Evolutionary conservation across 2,888 invertebrate species (phyloP), one percentile per base, ranked within the genome.

Genomic region (Pollenia griseotomentosa): DNA sequence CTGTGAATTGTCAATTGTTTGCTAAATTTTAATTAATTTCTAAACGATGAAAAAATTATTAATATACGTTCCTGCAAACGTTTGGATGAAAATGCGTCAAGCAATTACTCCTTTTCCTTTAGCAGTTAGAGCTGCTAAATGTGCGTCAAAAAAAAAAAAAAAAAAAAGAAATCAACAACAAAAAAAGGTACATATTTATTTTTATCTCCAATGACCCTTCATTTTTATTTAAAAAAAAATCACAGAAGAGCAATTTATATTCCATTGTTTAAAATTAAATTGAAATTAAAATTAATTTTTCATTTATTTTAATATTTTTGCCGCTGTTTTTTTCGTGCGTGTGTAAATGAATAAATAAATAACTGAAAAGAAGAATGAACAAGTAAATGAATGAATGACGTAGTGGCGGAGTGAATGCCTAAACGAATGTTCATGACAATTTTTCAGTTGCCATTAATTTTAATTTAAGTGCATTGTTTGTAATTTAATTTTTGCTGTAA

Each of bases 1-100:
- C 55, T 79, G 57, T 74, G 66, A 81, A 59, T 48, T 81, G 81
- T 66, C 81, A 81, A 81, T 81, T 73, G 81, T 74, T 68, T 65
- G 55, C 74, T 59, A 81, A 81, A 74, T 74, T 81, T 74, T 66
- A 74, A 74, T 74, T 61, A 75, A 82, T 82, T 82, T 75, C 19
- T 44, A 61, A 74, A 74, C 68, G 73, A 80, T 19, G 14, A 44
- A 33, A 3, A 19, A 33, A 44, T 71, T 71, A 33, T 65, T 23
- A 48, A 48, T 48, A 23, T n/a, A 23, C 2, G 66, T 48, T 14
- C 23, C 23, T 23, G 46, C 14, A 6, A 46, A 23, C 23, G 12
- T 42, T 46, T 61, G 2, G 10, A 7, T 59, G 40, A n/a, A 33
- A 40, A 59, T 7, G 40, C 59, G n/a, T 12, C 40, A 59, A 59